phyloP scores from a whole-genome alignment of 2,797 vertebrate species.

The Florisuga fusca region DNA sequence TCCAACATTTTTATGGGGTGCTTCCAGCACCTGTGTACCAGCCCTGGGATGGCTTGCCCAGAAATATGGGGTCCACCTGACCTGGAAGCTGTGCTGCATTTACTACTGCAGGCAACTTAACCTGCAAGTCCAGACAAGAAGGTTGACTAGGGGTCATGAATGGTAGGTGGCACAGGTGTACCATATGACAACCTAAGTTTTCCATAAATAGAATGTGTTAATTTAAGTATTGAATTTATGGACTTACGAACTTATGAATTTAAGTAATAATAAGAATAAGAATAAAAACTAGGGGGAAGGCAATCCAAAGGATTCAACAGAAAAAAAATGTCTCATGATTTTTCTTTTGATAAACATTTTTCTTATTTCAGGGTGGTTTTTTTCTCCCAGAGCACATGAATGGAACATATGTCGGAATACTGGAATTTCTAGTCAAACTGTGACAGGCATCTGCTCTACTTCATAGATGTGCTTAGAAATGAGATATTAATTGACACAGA shows the following conservation, averaged over 20 bases:
- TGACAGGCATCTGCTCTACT: neutral
- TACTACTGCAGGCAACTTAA: neutral
- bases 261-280: neutral
- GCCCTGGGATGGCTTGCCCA: rapidly evolving
- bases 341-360: neutral
- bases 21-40: neutral
- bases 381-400: neutral
- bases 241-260: neutral
- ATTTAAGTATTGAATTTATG: too few relatives aligned
- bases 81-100: neutral
- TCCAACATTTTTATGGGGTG: rapidly evolving
- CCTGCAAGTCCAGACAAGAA: neutral
- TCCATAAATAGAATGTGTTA: neutral
- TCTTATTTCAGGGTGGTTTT: neutral
- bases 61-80: neutral
- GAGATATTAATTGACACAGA: slow-evolving; percentile 24
- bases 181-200: neutral
- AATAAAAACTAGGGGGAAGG: neutral
- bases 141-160: neutral
- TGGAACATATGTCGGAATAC: slow-evolving; percentile 4
- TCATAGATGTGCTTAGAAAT: neutral
- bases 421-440: neutral
- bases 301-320: neutral
- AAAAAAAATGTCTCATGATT: neutral
- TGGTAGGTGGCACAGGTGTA: neutral